Evolutionary conservation across 2,888 invertebrate genomes (phyloP), one percentile per base, ranked within the genome.

Genomic region (Lydus trimaculatus): DNA sequence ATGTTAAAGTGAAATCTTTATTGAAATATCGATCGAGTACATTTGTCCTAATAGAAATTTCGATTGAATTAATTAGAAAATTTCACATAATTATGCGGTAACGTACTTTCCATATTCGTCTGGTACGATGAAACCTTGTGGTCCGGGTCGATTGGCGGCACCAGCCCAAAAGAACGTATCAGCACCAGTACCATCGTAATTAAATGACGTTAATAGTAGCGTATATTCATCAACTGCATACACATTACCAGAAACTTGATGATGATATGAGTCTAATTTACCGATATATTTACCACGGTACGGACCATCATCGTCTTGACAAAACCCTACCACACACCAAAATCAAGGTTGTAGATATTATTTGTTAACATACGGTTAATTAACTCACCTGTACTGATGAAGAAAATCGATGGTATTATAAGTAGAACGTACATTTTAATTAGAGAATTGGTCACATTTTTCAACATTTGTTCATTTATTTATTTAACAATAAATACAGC

Each of bases 81-180:
- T 11, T 61, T 48, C 1, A n/a, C n/a, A 62, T 17, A 7, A 20
- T 58, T 64, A 20, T 20, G 17, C 4, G 20, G 33, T n/a, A 13
- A 13, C 90, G 86, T 78, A 96, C 96, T 92, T 94, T 83, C 94
- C 94, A 84, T 90, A 89, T 83, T 95, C 93, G 80, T 97, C 94
- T 0, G 96, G 94, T 58, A 97, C 92, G 66, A 96, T 96, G 82
- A 96, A 96, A 7, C 97, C 97, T 83, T 96, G 94, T 0, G 95
- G 95, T 0, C 96, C 95, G 0, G 96, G 95, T 23, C 95, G 87
- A 78, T 92, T 94, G 0, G 93, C 88, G 36, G 94, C 91, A n/a
- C 97, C 97, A 0, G 95, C 93, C 96, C 96, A 97, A 85, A 97
- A 97, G 85, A 95, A 97, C 1, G 96, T 94, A 82, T 97, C 97